A percentile compares a stretch with the other conserved stretches of the same genome.
phyloP scores from a whole-genome alignment of 2,113 vertebrate genomes.

The Bubalus kerabau region DNA sequence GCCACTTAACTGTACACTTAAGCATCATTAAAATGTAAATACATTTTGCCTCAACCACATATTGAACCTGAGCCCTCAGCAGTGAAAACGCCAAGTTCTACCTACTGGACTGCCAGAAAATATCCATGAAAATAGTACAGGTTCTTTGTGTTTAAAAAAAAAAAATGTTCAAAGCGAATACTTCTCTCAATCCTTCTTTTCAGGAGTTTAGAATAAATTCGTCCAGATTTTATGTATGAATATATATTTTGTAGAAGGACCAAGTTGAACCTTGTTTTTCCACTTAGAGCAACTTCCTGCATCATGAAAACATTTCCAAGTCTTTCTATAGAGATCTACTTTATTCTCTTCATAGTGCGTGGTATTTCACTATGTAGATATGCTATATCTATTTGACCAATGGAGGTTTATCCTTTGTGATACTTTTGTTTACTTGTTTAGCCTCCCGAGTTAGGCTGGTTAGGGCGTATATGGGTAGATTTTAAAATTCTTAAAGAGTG shows the following conservation, averaged over 20 bases:
- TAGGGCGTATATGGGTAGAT: neutral
- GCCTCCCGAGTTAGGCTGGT: neutral
- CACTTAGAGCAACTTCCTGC: neutral
- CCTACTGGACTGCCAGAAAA: neutral
- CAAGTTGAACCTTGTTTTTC: neutral
- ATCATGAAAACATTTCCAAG: neutral
- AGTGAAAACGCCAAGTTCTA: neutral
- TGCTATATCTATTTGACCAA: neutral
- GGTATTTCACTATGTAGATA: neutral
- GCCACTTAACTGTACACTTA: neutral
- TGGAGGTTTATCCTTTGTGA: neutral
- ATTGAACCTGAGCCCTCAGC: neutral
- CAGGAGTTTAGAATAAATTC: neutral
- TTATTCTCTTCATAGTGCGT: neutral
- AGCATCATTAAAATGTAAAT: neutral
- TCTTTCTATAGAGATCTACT: neutral
- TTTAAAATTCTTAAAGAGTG: neutral
- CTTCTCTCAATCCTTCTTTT: neutral
- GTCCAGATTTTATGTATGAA: neutral
- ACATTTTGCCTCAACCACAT: neutral
- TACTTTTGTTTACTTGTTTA: neutral
- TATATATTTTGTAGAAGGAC: neutral
- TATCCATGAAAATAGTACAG: neutral
- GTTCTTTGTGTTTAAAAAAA: neutral
- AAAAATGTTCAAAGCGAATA: neutral